phyloP scores from a whole-genome alignment of 1,140 invertebrate genomes.

The Trachymyrmex septentrionalis region DNA sequence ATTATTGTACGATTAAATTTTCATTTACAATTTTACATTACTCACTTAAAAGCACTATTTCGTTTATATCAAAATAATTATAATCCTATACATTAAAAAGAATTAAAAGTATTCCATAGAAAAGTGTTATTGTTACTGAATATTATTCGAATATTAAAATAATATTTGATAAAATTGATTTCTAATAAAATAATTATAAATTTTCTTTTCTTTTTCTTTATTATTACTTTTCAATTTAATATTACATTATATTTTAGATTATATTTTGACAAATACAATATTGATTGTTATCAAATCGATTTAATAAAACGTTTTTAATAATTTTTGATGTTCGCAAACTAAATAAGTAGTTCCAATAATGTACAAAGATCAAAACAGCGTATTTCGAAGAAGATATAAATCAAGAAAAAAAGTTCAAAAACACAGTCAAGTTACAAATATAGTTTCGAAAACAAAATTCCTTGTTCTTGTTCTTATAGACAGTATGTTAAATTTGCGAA shows the following conservation, averaged over 20 bases:
- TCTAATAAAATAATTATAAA: conserved; percentile 3
- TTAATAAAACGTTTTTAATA: not conserved
- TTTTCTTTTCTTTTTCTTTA: not conserved
- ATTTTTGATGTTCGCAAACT: conserved; percentile 33
- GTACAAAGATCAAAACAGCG: not conserved
- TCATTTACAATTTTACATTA: not conserved
- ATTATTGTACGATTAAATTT: not conserved
- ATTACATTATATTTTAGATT: not conserved
- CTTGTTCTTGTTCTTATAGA: not conserved
- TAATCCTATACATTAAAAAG: not conserved
- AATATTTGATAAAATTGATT: not conserved
- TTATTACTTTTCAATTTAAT: not conserved
- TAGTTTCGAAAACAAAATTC: conserved; percentile 34
- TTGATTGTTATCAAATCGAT: conserved; percentile 2
- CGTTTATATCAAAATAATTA: not conserved
- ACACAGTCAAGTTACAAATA: not conserved
- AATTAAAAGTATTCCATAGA: not conserved
- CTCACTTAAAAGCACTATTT: not conserved
- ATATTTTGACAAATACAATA: not conserved
- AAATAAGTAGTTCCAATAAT: conserved; percentile 30
- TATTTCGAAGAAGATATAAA: conserved; percentile 1
- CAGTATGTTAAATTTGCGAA: conserved; percentile 4
- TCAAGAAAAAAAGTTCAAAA: conserved; percentile 8
- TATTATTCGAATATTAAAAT: too few relatives aligned
- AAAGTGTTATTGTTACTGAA: not conserved